phyloP scores from a whole-genome alignment of 1,140 invertebrate genomes.

The Artemia franciscana region DNA sequence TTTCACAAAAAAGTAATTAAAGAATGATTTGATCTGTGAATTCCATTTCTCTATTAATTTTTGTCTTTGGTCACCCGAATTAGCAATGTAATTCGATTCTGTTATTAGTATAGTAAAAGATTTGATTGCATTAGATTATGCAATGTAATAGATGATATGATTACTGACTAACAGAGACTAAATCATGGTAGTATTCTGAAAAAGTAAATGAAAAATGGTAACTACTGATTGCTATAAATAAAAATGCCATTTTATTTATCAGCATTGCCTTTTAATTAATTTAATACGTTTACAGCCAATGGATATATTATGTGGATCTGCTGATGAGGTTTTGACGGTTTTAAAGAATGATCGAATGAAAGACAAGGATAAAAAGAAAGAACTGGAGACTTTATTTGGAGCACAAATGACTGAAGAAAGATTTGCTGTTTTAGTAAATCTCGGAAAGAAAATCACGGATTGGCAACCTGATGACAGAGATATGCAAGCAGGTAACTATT shows the following conservation, averaged over 20 bases:
- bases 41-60: too few relatives aligned
- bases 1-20: too few relatives aligned
- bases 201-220: background rate
- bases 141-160: too few relatives aligned
- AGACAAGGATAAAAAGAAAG: conserved; percentile 77
- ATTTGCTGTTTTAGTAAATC: conserved; percentile 80
- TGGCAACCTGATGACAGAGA: conserved; percentile 65
- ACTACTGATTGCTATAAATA: background rate
- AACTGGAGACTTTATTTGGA: conserved; percentile 70
- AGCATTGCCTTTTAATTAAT: background rate
- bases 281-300: conserved; percentile 34
- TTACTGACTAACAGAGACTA: too few relatives aligned
- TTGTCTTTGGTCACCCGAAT: too few relatives aligned
- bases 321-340: conserved; percentile 85
- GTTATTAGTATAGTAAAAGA: too few relatives aligned
- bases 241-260: too few relatives aligned
- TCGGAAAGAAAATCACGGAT: conserved; percentile 96
- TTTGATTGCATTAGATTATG: too few relatives aligned
- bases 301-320: conserved; percentile 88
- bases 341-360: conserved; percentile 87
- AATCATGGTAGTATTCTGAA: too few relatives aligned
- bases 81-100: too few relatives aligned
- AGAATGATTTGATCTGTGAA: too few relatives aligned
- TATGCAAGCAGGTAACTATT: conserved; percentile 29
- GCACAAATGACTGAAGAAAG: conserved; percentile 61